Evolutionary conservation across 2,113 vertebrate genomes (phyloP).

Genomic region (Strix aluco): DNA sequence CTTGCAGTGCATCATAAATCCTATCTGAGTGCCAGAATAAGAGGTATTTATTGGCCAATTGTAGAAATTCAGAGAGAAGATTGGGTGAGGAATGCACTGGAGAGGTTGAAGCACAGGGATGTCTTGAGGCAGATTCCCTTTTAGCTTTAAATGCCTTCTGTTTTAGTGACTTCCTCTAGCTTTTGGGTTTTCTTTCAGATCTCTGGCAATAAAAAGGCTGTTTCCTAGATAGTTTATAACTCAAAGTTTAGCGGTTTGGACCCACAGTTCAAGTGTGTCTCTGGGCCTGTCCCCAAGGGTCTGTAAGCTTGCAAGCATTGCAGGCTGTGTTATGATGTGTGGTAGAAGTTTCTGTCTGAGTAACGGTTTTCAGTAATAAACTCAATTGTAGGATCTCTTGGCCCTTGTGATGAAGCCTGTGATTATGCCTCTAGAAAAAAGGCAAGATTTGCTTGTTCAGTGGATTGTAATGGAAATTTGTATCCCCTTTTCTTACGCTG

Average conservation of each 20-base stretch:
- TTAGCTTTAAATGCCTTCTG: background rate
- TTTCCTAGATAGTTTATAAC: background rate
- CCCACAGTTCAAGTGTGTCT: background rate
- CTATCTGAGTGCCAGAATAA: background rate
- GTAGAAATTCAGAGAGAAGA: background rate
- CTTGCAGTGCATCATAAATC: conserved; percentile 14
- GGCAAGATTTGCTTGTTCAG: background rate
- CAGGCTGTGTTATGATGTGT: background rate
- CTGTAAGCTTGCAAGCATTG: background rate
- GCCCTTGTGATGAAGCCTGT: background rate
- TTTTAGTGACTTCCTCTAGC: background rate
- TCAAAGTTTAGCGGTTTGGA: background rate
- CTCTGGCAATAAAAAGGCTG: background rate
- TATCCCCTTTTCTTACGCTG: background rate
- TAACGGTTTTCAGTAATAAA: background rate
- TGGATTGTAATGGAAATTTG: background rate
- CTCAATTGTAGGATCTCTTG: background rate
- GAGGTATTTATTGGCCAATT: conserved; percentile 34
- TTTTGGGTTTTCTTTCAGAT: background rate
- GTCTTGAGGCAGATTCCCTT: background rate
- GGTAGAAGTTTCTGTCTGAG: background rate
- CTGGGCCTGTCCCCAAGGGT: background rate
- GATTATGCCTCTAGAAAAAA: background rate
- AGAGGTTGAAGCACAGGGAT: background rate
- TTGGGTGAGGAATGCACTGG: background rate